Conservation (phyloP, 2,888 invertebrate genomes). For the Glyphotaelius pellucidus region DNA sequence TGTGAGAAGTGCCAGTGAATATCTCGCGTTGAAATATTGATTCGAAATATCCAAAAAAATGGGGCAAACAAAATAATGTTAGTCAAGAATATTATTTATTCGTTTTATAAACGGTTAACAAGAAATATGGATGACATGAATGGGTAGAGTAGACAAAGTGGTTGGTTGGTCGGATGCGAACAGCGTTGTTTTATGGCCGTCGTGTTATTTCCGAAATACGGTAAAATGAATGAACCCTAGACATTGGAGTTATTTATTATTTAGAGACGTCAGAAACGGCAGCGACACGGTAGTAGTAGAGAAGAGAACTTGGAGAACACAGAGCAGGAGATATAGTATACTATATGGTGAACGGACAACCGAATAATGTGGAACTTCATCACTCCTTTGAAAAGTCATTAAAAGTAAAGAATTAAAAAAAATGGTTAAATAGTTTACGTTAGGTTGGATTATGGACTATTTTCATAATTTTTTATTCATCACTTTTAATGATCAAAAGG, state of each 20-base stretch:
- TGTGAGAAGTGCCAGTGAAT: neutral
- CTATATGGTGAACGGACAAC: no score
- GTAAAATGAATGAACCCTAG: constrained; percentile 18
- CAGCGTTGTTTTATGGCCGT: constrained; percentile 6
- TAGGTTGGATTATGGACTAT: no score
- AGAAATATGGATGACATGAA: neutral
- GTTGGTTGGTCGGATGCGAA: neutral
- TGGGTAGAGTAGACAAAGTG: neutral
- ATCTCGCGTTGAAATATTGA: no score
- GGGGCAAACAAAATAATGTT: neutral
- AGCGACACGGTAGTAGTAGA: neutral
- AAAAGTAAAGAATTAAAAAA: no score
- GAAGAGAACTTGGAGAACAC: neutral
- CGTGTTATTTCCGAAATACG: constrained; percentile 27
- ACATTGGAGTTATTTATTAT: constrained; percentile 17
- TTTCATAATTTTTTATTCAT: no score
- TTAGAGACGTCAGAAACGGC: constrained; percentile 28
- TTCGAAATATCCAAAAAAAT: neutral
- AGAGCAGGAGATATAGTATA: neutral
- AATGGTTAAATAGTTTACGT: no score
- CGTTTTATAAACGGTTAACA: neutral
- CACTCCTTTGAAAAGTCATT: no score
- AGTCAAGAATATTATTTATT: neutral
- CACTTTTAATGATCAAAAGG: no score
- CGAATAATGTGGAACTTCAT: no score